Evolutionary conservation across 2,888 invertebrate genomes (phyloP).

Genomic region (Calliphora vomitoria): DNA sequence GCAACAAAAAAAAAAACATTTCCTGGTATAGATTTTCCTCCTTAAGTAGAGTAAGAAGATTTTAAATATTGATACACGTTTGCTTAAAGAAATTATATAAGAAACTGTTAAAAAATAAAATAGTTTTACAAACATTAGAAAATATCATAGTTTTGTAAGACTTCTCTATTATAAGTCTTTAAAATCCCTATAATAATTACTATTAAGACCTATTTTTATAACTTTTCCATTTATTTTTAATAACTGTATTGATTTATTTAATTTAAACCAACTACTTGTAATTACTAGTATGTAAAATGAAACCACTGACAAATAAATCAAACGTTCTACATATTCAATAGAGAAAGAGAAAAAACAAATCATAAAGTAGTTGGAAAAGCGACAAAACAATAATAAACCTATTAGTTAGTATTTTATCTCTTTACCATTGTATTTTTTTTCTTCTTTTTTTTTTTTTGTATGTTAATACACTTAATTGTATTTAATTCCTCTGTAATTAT

Average conservation of each 20-base stretch:
- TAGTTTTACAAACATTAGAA: not conserved
- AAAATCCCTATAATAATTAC: not conserved
- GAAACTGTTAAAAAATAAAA: not conserved
- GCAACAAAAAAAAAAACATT: constrained; percentile 33
- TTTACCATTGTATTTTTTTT: constrained; percentile 6
- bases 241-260: constrained; percentile 21
- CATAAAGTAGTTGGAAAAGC: constrained; percentile 11
- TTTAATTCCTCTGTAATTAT: constrained; percentile 56
- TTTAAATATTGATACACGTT: constrained; percentile 24
- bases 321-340: constrained; percentile 26
- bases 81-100: not conserved
- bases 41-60: constrained; percentile 55
- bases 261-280: not conserved
- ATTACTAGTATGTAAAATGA: constrained; percentile 5
- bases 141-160: not conserved
- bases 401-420: constrained; percentile 34
- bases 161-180: not conserved
- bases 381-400: constrained; percentile 36
- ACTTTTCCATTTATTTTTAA: not conserved
- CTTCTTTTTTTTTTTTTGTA: not conserved
- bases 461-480: constrained; percentile 53
- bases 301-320: constrained; percentile 33
- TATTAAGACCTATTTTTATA: not conserved
- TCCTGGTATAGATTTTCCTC: constrained; percentile 55
- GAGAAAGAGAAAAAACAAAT: not conserved